Percentiles rank a stretch among this genome's conserved stretches.
phyloP scores from a whole-genome alignment of 2,113 vertebrate genomes.

The Ranitomeya variabilis region DNA sequence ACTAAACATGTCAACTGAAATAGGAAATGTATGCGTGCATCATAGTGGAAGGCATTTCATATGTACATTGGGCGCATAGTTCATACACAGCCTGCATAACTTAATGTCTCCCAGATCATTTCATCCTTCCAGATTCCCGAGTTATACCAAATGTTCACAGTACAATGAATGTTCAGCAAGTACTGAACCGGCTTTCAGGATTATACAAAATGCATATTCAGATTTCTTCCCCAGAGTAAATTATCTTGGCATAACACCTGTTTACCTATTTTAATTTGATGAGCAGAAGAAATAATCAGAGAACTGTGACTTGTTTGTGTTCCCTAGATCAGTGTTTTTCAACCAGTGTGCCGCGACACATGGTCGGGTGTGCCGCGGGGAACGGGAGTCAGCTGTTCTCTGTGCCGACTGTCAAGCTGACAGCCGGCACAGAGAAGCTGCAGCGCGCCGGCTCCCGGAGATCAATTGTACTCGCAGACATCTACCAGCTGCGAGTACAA shows the following conservation, averaged over 20 bases:
- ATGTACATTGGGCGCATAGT: constrained; percentile 24
- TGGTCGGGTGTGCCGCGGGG: no score
- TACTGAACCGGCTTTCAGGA: not conserved
- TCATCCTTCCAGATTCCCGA: not conserved
- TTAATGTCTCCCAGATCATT: not conserved
- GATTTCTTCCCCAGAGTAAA: not conserved
- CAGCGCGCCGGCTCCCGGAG: no score
- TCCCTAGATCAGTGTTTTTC: no score
- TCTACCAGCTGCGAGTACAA: no score
- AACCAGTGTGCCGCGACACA: no score
- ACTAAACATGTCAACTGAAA: constrained; percentile 55
- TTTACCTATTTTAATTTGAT: not conserved
- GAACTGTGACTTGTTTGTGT: not conserved
- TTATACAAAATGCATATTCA: not conserved
- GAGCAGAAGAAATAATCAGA: not conserved
- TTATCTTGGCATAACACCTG: not conserved
- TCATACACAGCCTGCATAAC: constrained; percentile 37
- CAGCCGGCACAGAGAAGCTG: no score
- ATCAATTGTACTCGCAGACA: no score
- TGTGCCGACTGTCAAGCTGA: no score
- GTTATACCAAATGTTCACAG: not conserved
- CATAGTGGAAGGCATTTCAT: constrained; percentile 51
- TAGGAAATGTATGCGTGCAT: constrained; percentile 50
- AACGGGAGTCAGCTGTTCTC: no score
- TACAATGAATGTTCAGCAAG: not conserved